phyloP scores from a whole-genome alignment of 1,140 invertebrate species.

The Glossosoma conforme region DNA sequence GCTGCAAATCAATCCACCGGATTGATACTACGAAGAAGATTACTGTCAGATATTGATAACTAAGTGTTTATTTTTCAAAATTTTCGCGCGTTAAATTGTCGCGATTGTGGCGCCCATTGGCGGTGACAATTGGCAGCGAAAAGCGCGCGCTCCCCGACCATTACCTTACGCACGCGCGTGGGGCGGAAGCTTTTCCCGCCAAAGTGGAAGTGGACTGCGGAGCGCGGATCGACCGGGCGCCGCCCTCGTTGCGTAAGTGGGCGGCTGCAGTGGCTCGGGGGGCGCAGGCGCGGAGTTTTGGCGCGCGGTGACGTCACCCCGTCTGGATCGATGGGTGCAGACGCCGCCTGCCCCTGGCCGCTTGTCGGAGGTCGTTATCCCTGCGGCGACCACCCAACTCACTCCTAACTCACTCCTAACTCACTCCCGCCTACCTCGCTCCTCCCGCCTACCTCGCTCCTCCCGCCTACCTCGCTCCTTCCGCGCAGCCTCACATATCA shows the following conservation, averaged over 20 bases:
- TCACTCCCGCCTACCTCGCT: neutral
- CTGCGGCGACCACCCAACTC: slow-evolving; percentile 7
- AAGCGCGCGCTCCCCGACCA: slow-evolving; percentile 1
- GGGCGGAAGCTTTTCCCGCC: slow-evolving; percentile 8
- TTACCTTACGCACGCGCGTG: slow-evolving; percentile 14
- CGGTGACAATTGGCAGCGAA: no score
- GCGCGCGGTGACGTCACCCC: slow-evolving; percentile 29
- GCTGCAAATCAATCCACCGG: no score
- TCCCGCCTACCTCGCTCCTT: slow-evolving; percentile 14
- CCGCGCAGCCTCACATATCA: neutral
- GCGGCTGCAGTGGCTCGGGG: neutral
- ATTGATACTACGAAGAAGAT: no score
- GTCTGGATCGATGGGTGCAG: slow-evolving; percentile 27
- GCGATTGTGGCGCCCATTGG: no score
- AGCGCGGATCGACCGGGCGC: slow-evolving; percentile 17
- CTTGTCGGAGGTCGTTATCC: slow-evolving; percentile 29
- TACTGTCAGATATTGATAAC: no score
- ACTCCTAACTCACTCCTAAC: neutral
- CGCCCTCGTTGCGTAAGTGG: slow-evolving; percentile 19
- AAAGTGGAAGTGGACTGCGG: slow-evolving; percentile 12
- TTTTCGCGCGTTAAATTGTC: no score
- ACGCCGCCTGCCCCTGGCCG: slow-evolving; percentile 5
- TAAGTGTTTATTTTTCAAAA: no score
- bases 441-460: slow-evolving; percentile 18
- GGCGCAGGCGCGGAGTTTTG: slow-evolving; percentile 22